Percentiles rank a stretch among this genome's conserved stretches.
phyloP scores from a whole-genome alignment of 2,888 invertebrate genomes.

The Podotricha telesiphe region DNA sequence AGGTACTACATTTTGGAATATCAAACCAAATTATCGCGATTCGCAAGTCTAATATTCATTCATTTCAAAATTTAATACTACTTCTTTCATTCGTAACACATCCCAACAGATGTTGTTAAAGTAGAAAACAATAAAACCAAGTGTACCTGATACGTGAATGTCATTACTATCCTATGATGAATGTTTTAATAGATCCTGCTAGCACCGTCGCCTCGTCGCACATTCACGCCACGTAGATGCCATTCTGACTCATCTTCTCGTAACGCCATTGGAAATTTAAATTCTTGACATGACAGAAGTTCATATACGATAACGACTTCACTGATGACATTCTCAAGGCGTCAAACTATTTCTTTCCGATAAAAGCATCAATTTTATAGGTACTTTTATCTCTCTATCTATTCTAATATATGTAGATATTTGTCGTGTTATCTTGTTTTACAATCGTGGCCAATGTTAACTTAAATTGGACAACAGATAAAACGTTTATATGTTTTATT shows the following conservation, averaged over 20 bases:
- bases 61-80: no score
- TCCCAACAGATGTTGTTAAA: no score
- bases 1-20: no score
- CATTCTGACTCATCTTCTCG: constrained; percentile 63
- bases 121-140: no score
- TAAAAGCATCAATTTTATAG: constrained; percentile 20
- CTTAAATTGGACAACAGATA: constrained; percentile 10
- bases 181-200: constrained; percentile 41
- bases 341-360: constrained; percentile 12
- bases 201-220: constrained; percentile 43
- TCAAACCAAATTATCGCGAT: no score
- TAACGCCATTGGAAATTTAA: constrained; percentile 65
- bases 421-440: not conserved
- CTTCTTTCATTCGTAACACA: no score
- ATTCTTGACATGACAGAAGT: constrained; percentile 54
- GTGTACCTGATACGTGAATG: constrained; percentile 35
- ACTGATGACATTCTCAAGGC: constrained; percentile 31
- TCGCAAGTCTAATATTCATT: no score
- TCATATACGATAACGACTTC: constrained; percentile 39
- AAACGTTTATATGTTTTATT: not conserved
- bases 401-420: not conserved
- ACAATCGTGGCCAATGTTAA: not conserved
- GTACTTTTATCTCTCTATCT: constrained; percentile 16
- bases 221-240: constrained; percentile 69
- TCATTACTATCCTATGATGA: constrained; percentile 40